A percentile compares a stretch with the other conserved stretches of the same genome.
These are phyloP conservation scores for Tolypeutes matacus DNA, from an alignment of 2,797 vertebrate genomes.

Conservation along the genomic window DNA sequence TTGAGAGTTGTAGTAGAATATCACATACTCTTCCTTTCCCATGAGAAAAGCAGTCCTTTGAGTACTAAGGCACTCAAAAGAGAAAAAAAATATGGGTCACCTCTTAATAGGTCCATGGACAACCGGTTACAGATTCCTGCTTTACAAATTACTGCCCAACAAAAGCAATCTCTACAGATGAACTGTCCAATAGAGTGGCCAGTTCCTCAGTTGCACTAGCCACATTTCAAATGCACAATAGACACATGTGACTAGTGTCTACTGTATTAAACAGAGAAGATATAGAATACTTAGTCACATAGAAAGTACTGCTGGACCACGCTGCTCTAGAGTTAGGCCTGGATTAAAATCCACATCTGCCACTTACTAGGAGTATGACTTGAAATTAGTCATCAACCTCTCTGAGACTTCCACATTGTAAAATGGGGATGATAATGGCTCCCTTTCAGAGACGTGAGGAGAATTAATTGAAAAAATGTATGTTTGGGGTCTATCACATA, in stretches of 20 bases:
- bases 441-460: neutral
- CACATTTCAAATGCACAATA: slow-evolving; percentile 46
- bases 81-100: slow-evolving; percentile 50
- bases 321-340: slow-evolving; percentile 31
- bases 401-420: slow-evolving; percentile 38
- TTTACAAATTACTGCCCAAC: slow-evolving; percentile 58
- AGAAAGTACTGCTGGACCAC: neutral
- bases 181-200: slow-evolving; percentile 3
- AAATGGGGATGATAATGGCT: neutral
- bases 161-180: slow-evolving; percentile 17
- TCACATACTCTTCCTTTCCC: neutral
- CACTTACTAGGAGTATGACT: neutral
- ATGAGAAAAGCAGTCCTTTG: slow-evolving; percentile 10
- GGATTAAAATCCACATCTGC: neutral
- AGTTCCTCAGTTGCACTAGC: neutral
- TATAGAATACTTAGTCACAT: neutral
- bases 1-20: neutral
- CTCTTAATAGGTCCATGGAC: neutral
- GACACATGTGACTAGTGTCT: neutral
- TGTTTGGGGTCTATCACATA: slow-evolving; percentile 1
- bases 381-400: neutral
- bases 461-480: slow-evolving; percentile 51
- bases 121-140: slow-evolving; percentile 2
- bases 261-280: neutral
- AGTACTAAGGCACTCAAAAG: slow-evolving; percentile 37